Conservation (phyloP, 2,888 invertebrate genomes). For the Lagria hirta region DNA sequence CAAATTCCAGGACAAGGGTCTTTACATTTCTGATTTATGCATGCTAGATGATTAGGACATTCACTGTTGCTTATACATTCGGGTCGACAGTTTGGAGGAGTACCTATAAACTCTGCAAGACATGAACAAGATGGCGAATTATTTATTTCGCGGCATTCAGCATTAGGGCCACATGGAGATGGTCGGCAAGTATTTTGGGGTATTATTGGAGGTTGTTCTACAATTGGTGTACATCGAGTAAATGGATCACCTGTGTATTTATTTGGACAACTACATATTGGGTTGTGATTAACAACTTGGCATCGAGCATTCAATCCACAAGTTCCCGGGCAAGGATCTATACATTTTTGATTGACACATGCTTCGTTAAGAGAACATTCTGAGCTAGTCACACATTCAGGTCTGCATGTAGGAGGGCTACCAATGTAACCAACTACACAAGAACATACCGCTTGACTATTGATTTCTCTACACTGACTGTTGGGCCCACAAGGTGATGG, state of each 20-base stretch:
- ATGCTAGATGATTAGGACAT: constrained; percentile 69
- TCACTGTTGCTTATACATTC: constrained; percentile 74
- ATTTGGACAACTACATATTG: constrained; percentile 63
- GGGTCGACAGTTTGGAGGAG: constrained; percentile 72
- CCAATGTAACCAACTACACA: constrained; percentile 69
- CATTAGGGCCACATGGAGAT: constrained; percentile 79
- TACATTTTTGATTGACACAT: constrained; percentile 69
- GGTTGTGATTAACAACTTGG: constrained; percentile 65
- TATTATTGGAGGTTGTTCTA: constrained; percentile 48
- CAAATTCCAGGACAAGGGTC: constrained; percentile 75
- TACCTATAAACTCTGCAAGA: constrained; percentile 67
- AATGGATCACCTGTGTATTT: constrained; percentile 61
- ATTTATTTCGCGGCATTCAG: constrained; percentile 59
- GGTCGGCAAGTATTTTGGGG: constrained; percentile 65
- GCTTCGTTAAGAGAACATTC: constrained; percentile 68
- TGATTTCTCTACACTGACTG: constrained; percentile 65
- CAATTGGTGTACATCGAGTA: constrained; percentile 40
- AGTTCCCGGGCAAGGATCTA: constrained; percentile 70
- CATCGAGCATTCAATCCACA: constrained; percentile 71
- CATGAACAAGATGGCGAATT: constrained; percentile 75
- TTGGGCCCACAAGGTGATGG: constrained; percentile 75
- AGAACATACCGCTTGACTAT: constrained; percentile 66
- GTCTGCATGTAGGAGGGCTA: constrained; percentile 70
- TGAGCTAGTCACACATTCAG: constrained; percentile 67
- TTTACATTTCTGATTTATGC: constrained; percentile 72